A percentile compares a stretch with the other conserved stretches of the same genome.
Evolutionary conservation across 2,888 invertebrate genomes (phyloP).

Genomic region (Oconnorella tubifera): DNA sequence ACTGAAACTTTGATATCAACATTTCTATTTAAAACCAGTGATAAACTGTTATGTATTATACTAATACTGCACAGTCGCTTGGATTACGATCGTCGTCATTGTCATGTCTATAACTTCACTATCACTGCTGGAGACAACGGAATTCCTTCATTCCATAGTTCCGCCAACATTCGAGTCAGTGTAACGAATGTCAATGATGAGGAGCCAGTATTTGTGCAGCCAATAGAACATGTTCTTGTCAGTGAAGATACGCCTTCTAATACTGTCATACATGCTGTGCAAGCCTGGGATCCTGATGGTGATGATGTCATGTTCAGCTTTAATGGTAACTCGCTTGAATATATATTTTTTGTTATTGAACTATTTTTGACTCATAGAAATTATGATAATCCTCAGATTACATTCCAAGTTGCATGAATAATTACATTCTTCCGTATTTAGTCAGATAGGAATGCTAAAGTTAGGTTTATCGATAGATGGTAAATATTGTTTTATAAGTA

Average conservation of each 20-base stretch:
- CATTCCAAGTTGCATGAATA: too few relatives aligned
- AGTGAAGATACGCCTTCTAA: constrained; percentile 52
- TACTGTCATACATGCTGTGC: constrained; percentile 90
- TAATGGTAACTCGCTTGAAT: constrained; percentile 60
- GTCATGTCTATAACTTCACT: constrained; percentile 70
- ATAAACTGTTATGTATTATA: too few relatives aligned
- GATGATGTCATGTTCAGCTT: constrained; percentile 86
- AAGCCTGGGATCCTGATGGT: constrained; percentile 94
- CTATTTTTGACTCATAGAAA: too few relatives aligned
- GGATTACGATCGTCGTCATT: constrained; percentile 48
- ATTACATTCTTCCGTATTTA: too few relatives aligned
- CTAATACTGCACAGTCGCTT: constrained; percentile 42
- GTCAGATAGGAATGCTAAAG: too few relatives aligned
- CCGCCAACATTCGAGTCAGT: constrained; percentile 87
- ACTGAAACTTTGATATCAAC: background rate
- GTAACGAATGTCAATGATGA: constrained; percentile 99
- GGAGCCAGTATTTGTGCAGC: constrained; percentile 65
- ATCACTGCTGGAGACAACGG: constrained; percentile 91
- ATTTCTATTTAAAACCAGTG: background rate
- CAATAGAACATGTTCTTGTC: constrained; percentile 35
- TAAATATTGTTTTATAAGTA: too few relatives aligned
- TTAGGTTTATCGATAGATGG: too few relatives aligned
- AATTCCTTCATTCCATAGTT: constrained; percentile 84
- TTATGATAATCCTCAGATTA: too few relatives aligned
- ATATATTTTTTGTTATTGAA: background rate